Evolutionary conservation across 2,888 invertebrate species (phyloP).

Genomic region (Cheilosia scutellata): DNA sequence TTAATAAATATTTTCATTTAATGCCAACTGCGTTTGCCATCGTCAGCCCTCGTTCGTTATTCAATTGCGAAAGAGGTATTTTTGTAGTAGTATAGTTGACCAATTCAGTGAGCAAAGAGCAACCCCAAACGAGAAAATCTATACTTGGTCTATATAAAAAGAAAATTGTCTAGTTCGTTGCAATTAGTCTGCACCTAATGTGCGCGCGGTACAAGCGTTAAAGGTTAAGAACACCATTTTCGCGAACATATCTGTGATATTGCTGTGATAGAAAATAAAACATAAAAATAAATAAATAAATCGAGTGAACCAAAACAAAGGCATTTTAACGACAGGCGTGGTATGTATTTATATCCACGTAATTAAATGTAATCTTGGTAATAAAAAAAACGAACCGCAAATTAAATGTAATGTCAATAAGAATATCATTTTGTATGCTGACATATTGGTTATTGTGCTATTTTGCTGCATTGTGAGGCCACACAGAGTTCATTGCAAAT

Average conservation of each 20-base stretch:
- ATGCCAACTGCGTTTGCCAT: constrained; percentile 68
- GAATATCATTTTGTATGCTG: not conserved
- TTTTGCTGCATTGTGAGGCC: too few species aligned
- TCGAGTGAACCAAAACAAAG: not conserved
- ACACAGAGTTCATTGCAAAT: too few species aligned
- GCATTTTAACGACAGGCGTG: constrained; percentile 22
- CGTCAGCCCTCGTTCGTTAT: constrained; percentile 19
- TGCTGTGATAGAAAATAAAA: constrained; percentile 48
- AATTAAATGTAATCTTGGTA: constrained; percentile 23
- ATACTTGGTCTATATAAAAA: constrained; percentile 44
- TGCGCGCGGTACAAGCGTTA: constrained; percentile 56
- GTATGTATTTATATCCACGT: constrained; percentile 21
- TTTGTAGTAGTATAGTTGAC: constrained; percentile 14
- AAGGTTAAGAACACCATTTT: constrained; percentile 39
- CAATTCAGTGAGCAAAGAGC: constrained; percentile 14
- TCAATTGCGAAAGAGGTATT: constrained; percentile 57
- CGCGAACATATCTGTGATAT: constrained; percentile 63
- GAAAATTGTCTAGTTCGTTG: constrained; percentile 16
- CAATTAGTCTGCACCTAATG: constrained; percentile 60
- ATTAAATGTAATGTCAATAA: constrained; percentile 21
- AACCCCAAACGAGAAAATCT: not conserved
- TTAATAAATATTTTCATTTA: constrained; percentile 52
- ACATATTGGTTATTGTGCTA: too few species aligned
- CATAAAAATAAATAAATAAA: constrained; percentile 1
- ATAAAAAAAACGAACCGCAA: not conserved